Percentiles rank a stretch among this genome's conserved stretches.
phyloP scores from a whole-genome alignment of 2,113 vertebrate genomes.

The Miniopterus natalensis region DNA sequence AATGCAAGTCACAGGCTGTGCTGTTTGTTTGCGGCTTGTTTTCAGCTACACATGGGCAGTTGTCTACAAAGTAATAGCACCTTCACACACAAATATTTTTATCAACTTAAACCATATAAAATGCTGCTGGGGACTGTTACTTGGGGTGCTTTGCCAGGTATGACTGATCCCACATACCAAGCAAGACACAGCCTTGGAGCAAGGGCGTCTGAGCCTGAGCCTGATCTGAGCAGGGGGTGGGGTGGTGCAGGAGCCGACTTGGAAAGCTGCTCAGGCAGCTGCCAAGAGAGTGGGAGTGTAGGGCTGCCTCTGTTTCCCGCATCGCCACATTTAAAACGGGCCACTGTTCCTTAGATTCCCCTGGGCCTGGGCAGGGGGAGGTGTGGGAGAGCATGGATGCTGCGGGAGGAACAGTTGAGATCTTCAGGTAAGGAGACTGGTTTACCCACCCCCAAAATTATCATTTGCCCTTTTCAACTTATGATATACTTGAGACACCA shows the following conservation, averaged over 20 bases:
- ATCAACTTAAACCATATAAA: neutral
- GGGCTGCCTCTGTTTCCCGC: neutral
- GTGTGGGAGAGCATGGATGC: neutral
- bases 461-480: neutral
- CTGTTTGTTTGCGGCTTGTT: neutral
- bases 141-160: neutral
- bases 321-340: neutral
- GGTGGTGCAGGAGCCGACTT: neutral
- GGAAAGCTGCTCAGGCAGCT: neutral
- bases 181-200: neutral
- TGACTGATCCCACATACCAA: neutral
- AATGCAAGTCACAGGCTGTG: neutral
- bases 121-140: neutral
- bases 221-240: neutral
- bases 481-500: neutral
- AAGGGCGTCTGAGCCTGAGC: neutral
- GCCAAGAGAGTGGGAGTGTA: neutral
- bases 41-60: neutral
- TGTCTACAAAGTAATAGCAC: neutral
- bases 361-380: neutral
- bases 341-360: neutral
- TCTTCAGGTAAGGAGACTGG: neutral
- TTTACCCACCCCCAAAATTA: neutral
- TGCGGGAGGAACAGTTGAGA: neutral
- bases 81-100: neutral